Evolutionary conservation across 1,140 invertebrate species (phyloP), one percentile per base, ranked within the genome.

Genomic region (Bombyx mandarina): DNA sequence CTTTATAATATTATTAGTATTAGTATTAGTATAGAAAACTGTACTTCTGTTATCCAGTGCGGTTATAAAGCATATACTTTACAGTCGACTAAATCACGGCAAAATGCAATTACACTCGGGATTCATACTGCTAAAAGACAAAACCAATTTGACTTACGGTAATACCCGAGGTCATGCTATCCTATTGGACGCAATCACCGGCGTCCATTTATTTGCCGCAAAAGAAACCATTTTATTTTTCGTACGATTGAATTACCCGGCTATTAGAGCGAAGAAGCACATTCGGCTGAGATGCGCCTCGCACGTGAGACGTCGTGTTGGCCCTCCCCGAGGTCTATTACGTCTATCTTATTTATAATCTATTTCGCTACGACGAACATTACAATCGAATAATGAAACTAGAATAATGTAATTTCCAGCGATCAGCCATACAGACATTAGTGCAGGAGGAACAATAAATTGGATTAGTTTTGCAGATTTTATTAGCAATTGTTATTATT

Each of bases 171-270:
- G 12, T 44, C 53, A 10, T 54, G 43, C 45, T 45, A 45, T 26
- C 47, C 52, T 9, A 51, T 45, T 51, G 52, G 35, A 8, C 26
- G 60, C 56, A 63, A 63, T 63, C 61, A 54, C 44, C 42, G 47
- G 47, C 50, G 48, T 10, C 48, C 45, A 56, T 62, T 61, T 61
- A 60, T 62, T 63, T 52, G 50, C 57, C 59, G 62, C 63, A 52
- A 57, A 58, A 67, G 57, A 66, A 69, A 73, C 63, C 61, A 62
- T 65, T 69, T 61, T 61, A 46, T 62, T 61, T 66, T 61, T 58
- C 58, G 58, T 71, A 62, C 63, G 65, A 74, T 73, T 68, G 68
- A 74, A 77, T 75, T 74, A 73, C 70, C 73, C 66, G 74, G 63
- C 62, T 69, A 69, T 74, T 76, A 71, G 65, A 67, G 65, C 26